Conservation (phyloP, 2,797 vertebrate species). For the Pampus argenteus region DNA sequence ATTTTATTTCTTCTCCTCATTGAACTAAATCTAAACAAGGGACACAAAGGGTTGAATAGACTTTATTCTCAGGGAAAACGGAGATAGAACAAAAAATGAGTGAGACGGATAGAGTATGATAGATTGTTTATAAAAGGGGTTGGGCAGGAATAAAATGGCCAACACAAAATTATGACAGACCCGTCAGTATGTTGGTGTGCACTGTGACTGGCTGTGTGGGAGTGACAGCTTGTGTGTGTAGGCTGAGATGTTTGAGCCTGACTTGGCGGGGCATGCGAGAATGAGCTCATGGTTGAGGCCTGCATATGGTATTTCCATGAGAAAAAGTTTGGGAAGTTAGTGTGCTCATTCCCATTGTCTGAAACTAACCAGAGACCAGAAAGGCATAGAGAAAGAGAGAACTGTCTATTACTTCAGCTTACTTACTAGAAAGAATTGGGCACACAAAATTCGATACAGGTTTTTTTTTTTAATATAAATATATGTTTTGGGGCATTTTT, state of each 20-base stretch:
- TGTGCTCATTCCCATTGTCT: slow-evolving; percentile 69
- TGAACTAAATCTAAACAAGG: background rate
- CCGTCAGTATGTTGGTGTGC: slow-evolving; percentile 64
- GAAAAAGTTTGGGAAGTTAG: slow-evolving; percentile 80
- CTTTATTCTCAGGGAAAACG: background rate
- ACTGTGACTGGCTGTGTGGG: slow-evolving; percentile 68
- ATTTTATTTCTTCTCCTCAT: background rate
- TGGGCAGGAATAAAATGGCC: slow-evolving; percentile 56
- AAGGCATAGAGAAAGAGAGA: slow-evolving; percentile 36
- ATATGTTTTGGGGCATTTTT: too few species aligned
- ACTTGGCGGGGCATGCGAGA: slow-evolving; percentile 85
- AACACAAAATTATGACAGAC: slow-evolving; percentile 65
- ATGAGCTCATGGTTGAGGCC: slow-evolving; percentile 88
- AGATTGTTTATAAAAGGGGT: slow-evolving; percentile 52
- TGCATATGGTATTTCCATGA: slow-evolving; percentile 88
- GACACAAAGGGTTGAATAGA: background rate
- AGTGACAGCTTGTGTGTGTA: slow-evolving; percentile 72
- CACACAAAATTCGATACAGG: background rate
- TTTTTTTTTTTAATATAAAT: too few species aligned
- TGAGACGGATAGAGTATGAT: slow-evolving; percentile 20
- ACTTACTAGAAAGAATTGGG: slow-evolving; percentile 14
- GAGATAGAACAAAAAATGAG: background rate
- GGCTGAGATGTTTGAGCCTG: slow-evolving; percentile 73
- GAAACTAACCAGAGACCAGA: slow-evolving; percentile 75
- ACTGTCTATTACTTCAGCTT: slow-evolving; percentile 34